Conservation (phyloP, 2,113 vertebrate genomes). For the Podarcis raffonei region DNA sequence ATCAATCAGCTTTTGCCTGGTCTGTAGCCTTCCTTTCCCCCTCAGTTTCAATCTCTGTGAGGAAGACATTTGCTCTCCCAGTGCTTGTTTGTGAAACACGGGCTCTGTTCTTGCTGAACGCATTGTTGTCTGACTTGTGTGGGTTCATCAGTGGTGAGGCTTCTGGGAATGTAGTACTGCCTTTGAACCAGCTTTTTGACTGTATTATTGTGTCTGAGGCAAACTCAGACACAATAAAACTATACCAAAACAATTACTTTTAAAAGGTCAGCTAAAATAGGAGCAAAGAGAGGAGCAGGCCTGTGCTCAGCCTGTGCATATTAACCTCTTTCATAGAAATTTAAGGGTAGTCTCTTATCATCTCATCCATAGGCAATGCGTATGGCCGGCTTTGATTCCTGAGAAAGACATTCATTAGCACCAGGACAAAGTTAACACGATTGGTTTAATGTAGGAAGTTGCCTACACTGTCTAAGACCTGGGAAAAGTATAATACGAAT, state of each 20-base stretch:
- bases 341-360: background rate
- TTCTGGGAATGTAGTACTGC: background rate
- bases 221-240: background rate
- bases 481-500: background rate
- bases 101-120: background rate
- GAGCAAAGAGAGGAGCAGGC: too few species aligned
- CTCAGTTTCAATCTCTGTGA: background rate
- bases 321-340: background rate
- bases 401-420: background rate
- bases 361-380: background rate
- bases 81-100: background rate
- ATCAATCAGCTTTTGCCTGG: background rate
- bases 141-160: background rate
- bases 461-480: background rate
- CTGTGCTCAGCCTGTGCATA: too few species aligned
- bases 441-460: background rate
- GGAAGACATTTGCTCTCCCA: background rate
- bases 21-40: background rate
- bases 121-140: background rate
- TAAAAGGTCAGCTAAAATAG: background rate
- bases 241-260: background rate
- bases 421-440: background rate
- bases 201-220: background rate
- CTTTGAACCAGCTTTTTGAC: background rate
- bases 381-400: too few species aligned